Base-by-base conservation (phyloP, 2,113 vertebrate genomes). In the Tichodroma muraria region DNA sequence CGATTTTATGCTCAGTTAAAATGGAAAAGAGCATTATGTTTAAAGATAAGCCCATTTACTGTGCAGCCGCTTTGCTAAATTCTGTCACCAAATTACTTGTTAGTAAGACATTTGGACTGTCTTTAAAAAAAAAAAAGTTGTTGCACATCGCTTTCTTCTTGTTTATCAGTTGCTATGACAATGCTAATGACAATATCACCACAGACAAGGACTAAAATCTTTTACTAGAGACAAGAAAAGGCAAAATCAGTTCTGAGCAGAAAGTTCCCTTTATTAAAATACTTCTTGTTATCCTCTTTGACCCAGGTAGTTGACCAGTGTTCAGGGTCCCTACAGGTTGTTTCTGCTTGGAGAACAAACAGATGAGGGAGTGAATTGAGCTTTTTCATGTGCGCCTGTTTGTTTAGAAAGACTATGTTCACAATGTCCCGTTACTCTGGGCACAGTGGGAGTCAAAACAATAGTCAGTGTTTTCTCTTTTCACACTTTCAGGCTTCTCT, bases 1-100 rank as follows among this genome's bases (percentile, higher is more conserved):
- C 27, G 91, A 96, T 97, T 97, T 97, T 97, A 97, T 97, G 96
- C 94, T 97, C 96, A 96, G 96, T 98, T 97, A 98, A 97, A 96
- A 97, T 94, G 94, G 93, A 97, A 98, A 97, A 98, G 93, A 96
- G 90, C 94, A 96, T 97, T 96, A 95, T 93, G 86, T 94, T 98
- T 97, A 96, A 97, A 97, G 95, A 97, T 93, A 97, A 97, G 88
- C 66, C 90, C 63, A 81, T 94, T 97, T 97, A 92, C 88, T 86
- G 54, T 93, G 89, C 88, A 94, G 86, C 47, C 8, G 19, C 91
- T 97, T 96, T 49, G 47, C 91, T 96, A 89, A 97, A 97, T 89
- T 96, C 95, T 96, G 94, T 96, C 85, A 96, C 90, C 78, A 95
- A 97, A 96, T 97, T 93, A 93, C 92, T 95, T 92, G 95, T 95